phyloP scores from a whole-genome alignment of 2,113 vertebrate genomes.

The Furnarius figulus region DNA sequence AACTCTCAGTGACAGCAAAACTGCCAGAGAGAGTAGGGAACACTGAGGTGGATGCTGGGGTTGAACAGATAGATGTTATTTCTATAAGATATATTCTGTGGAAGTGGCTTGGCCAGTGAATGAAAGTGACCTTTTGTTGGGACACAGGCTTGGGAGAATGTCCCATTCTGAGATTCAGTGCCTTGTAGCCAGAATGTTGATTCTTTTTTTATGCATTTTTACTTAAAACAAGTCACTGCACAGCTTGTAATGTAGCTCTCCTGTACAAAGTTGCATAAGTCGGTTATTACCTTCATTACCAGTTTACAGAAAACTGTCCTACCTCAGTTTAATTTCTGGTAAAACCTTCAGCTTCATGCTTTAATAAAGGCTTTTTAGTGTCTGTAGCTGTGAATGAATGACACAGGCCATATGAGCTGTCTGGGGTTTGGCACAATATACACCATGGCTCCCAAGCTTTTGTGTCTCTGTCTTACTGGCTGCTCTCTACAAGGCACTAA shows the following conservation, averaged over 20 bases:
- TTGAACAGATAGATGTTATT: neutral
- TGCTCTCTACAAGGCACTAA: neutral
- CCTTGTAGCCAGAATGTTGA: neutral
- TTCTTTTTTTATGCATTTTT: neutral
- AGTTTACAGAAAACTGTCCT: neutral
- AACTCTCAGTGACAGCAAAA: neutral
- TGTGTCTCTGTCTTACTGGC: neutral
- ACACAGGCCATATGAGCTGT: neutral
- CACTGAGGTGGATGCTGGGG: rapidly evolving
- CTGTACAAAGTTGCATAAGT: neutral
- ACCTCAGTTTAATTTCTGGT: neutral
- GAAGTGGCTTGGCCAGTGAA: neutral
- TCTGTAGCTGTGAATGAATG: neutral
- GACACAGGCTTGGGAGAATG: rapidly evolving
- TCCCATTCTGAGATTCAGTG: neutral
- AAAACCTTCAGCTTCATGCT: neutral
- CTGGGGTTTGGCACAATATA: neutral
- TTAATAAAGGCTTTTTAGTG: neutral
- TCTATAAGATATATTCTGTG: neutral
- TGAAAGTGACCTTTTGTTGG: neutral
- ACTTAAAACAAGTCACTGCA: neutral
- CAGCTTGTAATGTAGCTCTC: neutral
- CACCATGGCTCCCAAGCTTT: neutral
- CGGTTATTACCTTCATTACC: neutral
- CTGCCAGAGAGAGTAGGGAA: neutral